Evolutionary conservation across 2,113 vertebrate species (phyloP).

Genomic region (Caranx ignobilis): DNA sequence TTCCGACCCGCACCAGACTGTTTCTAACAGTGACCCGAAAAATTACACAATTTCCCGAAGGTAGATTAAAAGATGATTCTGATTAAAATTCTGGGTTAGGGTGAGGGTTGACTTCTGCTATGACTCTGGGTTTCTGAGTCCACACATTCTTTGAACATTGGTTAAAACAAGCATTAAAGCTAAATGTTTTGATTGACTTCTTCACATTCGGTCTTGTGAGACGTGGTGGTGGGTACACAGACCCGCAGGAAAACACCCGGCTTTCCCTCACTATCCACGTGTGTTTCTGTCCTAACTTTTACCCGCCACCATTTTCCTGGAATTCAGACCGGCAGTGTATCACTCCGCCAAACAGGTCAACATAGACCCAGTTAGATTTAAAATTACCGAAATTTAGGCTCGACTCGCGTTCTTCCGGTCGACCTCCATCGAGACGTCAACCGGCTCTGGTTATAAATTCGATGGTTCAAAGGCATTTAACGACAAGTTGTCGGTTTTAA

Average conservation of each 20-base stretch:
- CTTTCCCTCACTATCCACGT: slow-evolving; percentile 74
- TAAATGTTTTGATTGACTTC: no score
- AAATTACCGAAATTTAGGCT: fast-evolving
- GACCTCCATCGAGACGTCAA: neutral
- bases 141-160: no score
- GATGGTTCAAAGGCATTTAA: fast-evolving
- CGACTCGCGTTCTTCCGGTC: fast-evolving
- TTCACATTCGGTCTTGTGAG: no score
- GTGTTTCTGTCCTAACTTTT: slow-evolving; percentile 71
- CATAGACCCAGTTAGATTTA: slow-evolving; percentile 2
- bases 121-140: no score
- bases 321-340: slow-evolving; percentile 64
- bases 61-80: no score
- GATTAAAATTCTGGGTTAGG: no score
- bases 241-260: slow-evolving; percentile 73
- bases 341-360: slow-evolving; percentile 56
- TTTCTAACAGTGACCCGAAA: no score
- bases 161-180: no score
- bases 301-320: slow-evolving; percentile 82
- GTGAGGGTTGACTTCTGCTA: no score
- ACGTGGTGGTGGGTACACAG: neutral
- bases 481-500: fast-evolving
- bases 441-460: fast-evolving
- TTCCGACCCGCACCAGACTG: no score
- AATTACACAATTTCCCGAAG: no score